A percentile compares a stretch with the other conserved stretches of the same genome.
These are phyloP conservation scores for Salticus scenicus DNA, from an alignment of 2,888 invertebrate genomes.

Conservation along the genomic window DNA sequence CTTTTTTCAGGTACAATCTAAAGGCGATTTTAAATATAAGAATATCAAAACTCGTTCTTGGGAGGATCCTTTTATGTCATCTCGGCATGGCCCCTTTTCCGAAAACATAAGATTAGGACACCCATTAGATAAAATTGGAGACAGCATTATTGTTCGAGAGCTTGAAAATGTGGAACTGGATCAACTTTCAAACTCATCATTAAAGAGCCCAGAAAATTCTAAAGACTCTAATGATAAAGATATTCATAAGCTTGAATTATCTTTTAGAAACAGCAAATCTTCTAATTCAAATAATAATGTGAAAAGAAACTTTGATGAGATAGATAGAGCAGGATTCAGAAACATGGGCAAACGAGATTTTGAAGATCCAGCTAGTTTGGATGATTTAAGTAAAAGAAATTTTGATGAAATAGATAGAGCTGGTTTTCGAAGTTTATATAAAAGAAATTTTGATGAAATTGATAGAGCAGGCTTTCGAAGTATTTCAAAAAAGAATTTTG, in stretches of 20 bases:
- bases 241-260: neutral
- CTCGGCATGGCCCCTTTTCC: neutral
- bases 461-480: constrained; percentile 38
- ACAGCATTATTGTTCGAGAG: constrained; percentile 46
- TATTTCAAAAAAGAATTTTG: constrained; percentile 53
- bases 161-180: constrained; percentile 18
- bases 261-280: neutral
- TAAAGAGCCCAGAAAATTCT: neutral
- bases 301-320: constrained; percentile 74
- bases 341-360: constrained; percentile 47
- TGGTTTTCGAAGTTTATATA: constrained; percentile 23
- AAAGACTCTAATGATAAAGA: neutral
- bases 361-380: too few species aligned
- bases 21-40: neutral
- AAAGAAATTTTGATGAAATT: constrained; percentile 61
- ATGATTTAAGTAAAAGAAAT: constrained; percentile 23
- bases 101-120: neutral
- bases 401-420: constrained; percentile 60
- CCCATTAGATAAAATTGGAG: constrained; percentile 59
- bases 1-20: neutral
- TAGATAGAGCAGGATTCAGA: constrained; percentile 74
- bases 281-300: neutral
- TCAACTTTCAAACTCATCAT: neutral
- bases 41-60: neutral
- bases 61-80: neutral